A percentile compares a stretch with the other conserved stretches of the same genome.
phyloP scores from a whole-genome alignment of 2,888 invertebrate species.

The Lymantria dispar region DNA sequence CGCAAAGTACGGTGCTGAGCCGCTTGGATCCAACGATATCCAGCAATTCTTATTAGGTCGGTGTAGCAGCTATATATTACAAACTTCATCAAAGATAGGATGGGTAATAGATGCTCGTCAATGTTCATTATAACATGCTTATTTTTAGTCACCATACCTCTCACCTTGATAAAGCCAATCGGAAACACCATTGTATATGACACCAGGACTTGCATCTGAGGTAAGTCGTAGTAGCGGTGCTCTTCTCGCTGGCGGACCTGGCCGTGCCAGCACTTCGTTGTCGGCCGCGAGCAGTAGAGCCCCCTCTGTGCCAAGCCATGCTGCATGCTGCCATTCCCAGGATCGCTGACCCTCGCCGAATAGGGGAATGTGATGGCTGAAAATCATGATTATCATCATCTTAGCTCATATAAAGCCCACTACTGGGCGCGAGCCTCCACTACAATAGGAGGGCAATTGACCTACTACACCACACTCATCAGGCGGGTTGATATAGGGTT shows the following conservation, averaged over 20 bases:
- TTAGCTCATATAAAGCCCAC: neutral
- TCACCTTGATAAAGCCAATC: constrained; percentile 98
- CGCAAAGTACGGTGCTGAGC: no score
- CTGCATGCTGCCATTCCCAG: constrained; percentile 90
- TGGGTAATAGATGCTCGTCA: no score
- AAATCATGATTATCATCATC: neutral
- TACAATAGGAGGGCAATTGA: neutral
- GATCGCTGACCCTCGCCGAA: constrained; percentile 88
- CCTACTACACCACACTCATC: neutral
- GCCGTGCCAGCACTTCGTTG: constrained; percentile 94
- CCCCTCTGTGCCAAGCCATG: constrained; percentile 91
- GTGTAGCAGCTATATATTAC: no score
- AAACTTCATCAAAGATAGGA: no score
- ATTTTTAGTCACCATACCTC: no score
- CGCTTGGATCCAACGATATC: no score
- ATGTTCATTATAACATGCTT: no score
- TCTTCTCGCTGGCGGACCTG: constrained; percentile 86
- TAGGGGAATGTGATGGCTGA: constrained; percentile 93
- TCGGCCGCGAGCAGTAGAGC: constrained; percentile 90
- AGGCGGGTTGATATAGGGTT: no score
- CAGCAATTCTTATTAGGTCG: no score
- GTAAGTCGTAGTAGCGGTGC: constrained; percentile 86
- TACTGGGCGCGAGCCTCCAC: no score
- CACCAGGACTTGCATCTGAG: constrained; percentile 88
- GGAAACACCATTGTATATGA: constrained; percentile 95